A percentile compares a stretch with the other conserved stretches of the same genome.
These are phyloP conservation scores for Orthonyx spaldingii DNA, from an alignment of 2,113 vertebrate genomes.

Conservation along the genomic window DNA sequence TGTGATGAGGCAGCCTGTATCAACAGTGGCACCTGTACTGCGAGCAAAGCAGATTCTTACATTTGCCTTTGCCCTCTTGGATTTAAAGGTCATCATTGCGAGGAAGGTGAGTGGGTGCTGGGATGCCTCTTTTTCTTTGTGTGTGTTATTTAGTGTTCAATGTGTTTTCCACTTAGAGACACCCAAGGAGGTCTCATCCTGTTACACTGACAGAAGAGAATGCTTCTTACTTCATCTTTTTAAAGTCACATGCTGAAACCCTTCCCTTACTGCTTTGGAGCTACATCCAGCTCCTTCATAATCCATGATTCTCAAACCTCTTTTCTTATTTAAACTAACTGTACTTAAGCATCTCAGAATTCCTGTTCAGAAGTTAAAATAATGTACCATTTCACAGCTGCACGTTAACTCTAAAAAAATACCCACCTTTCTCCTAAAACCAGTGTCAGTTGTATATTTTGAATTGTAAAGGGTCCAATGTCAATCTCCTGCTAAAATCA, in stretches of 20 bases:
- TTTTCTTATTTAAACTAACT: background rate
- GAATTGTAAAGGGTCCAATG: background rate
- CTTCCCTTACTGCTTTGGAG: background rate
- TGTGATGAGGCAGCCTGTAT: constrained; percentile 84
- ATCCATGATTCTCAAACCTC: background rate
- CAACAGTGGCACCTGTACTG: constrained; percentile 85
- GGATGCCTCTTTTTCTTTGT: background rate
- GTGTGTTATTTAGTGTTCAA: background rate
- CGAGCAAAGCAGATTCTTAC: constrained; percentile 81
- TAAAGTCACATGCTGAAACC: background rate
- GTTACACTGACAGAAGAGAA: background rate
- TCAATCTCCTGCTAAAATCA: background rate
- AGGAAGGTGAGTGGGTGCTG: constrained; percentile 81
- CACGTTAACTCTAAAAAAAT: background rate
- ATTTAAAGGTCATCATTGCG: constrained; percentile 87
- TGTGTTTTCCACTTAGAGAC: background rate
- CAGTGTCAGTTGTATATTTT: background rate
- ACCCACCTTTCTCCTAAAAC: background rate
- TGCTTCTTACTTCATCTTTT: background rate
- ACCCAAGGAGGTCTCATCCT: background rate
- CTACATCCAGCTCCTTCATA: background rate
- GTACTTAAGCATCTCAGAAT: background rate
- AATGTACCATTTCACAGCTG: background rate
- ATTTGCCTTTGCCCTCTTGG: constrained; percentile 93
- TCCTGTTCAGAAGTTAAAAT: background rate